Conservation (phyloP, 2,113 vertebrate genomes). For the Fulmarus glacialis region DNA sequence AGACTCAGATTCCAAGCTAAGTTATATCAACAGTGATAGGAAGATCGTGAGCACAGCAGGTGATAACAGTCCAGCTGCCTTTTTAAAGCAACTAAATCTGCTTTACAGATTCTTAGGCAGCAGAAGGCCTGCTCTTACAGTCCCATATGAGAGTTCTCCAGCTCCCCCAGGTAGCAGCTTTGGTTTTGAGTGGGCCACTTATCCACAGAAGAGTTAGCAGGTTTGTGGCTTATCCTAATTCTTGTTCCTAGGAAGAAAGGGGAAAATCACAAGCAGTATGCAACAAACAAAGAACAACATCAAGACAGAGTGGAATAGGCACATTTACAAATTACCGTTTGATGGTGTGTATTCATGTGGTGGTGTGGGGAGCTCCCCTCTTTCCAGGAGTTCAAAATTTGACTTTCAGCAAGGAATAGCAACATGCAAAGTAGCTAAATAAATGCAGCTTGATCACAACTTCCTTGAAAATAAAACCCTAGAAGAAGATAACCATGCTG, state of each 20-base stretch:
- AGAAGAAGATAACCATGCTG: not conserved
- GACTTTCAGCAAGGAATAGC: not conserved
- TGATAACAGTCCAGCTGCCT: not conserved
- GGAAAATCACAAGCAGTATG: not conserved
- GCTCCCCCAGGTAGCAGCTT: not conserved
- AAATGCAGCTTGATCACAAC: not conserved
- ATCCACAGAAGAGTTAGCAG: not conserved
- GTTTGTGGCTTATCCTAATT: not conserved
- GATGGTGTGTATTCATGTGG: not conserved
- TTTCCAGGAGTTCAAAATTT: not conserved
- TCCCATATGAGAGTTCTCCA: not conserved
- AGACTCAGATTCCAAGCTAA: slow-evolving; percentile 44
- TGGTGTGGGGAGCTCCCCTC: not conserved
- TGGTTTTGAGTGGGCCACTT: not conserved
- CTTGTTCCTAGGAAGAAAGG: not conserved
- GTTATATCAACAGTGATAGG: slow-evolving; percentile 38
- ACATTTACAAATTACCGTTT: not conserved
- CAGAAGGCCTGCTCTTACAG: not conserved
- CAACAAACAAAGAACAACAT: not conserved
- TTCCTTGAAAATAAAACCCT: not conserved
- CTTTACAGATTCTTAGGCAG: not conserved
- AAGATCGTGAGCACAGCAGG: not conserved
- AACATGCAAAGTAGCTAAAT: not conserved
- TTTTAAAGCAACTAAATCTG: slow-evolving; percentile 1
- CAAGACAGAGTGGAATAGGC: not conserved